These are phyloP conservation scores for Lithophane semibrunnea DNA, from an alignment of 2,888 invertebrate species.

Conservation along the genomic window DNA sequence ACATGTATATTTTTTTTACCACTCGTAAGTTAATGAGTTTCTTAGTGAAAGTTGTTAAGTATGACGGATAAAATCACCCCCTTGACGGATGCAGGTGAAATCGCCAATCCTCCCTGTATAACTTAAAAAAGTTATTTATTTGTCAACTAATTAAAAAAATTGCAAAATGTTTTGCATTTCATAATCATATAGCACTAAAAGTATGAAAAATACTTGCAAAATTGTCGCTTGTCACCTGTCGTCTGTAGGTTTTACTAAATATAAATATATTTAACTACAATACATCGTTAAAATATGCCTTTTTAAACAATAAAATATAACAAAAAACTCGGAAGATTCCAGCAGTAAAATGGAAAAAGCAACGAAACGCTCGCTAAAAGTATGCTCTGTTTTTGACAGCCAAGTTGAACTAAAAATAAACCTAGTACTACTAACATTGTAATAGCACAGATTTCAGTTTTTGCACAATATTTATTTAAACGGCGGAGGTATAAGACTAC, in stretches of 20 bases:
- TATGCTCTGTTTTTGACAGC: constrained; percentile 41
- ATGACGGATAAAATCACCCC: too few species aligned
- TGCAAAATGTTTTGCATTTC: too few species aligned
- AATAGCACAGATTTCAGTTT: constrained; percentile 2
- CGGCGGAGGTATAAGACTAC: neutral
- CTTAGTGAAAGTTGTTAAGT: too few species aligned
- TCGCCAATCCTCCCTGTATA: too few species aligned
- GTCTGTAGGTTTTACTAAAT: neutral
- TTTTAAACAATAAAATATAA: neutral
- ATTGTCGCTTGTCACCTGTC: neutral
- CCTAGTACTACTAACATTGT: constrained; percentile 4
- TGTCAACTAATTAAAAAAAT: neutral
- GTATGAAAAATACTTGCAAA: neutral
- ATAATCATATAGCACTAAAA: neutral
- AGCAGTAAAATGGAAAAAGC: constrained; percentile 20
- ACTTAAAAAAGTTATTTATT: too few species aligned
- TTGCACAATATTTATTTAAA: constrained; percentile 1
- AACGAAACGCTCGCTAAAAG: constrained; percentile 25
- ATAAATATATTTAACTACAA: neutral
- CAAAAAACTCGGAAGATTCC: neutral
- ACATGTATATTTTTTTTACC: too few species aligned
- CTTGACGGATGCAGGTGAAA: too few species aligned
- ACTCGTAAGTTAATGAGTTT: too few species aligned
- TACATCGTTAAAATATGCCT: neutral
- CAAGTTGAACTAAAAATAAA: constrained; percentile 33